A percentile compares a stretch with the other conserved stretches of the same genome.
These are phyloP conservation scores for Anomalospiza imberbis DNA, from an alignment of 2,797 vertebrate genomes.

Conservation along the genomic window DNA sequence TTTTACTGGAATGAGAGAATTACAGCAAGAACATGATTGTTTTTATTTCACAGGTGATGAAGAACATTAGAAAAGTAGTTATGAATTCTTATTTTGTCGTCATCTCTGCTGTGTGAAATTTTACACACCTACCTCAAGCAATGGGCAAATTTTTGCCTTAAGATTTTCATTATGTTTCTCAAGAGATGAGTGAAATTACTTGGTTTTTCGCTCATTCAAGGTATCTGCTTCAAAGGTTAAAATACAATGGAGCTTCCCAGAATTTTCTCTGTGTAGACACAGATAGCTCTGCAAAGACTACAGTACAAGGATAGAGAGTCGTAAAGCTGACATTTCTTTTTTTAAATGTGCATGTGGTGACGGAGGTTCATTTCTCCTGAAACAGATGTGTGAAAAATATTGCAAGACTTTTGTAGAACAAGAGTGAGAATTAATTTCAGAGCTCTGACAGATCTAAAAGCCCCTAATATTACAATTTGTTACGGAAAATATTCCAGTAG, in stretches of 20 bases:
- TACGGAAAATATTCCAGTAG: not conserved
- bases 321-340: not conserved
- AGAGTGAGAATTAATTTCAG: slow-evolving; percentile 37
- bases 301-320: not conserved
- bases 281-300: not conserved
- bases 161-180: slow-evolving; percentile 19
- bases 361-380: not conserved
- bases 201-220: not conserved
- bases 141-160: not conserved
- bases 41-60: slow-evolving; percentile 25
- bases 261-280: slow-evolving; percentile 6
- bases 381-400: slow-evolving; percentile 30
- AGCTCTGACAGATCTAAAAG: slow-evolving; percentile 10
- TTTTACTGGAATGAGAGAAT: slow-evolving; percentile 33
- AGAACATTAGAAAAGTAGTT: not conserved
- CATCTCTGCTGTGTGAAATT: not conserved
- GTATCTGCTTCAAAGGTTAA: slow-evolving; percentile 15
- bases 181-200: not conserved
- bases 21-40: not conserved
- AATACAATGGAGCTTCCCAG: slow-evolving; percentile 11
- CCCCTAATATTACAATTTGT: not conserved
- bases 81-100: slow-evolving; percentile 8
- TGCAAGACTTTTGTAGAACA: not conserved
- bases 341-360: not conserved
- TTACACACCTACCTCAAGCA: not conserved